Evolutionary conservation across 2,888 invertebrate species (phyloP), one percentile per base, ranked within the genome.

Genomic region (Panopea generosa): DNA sequence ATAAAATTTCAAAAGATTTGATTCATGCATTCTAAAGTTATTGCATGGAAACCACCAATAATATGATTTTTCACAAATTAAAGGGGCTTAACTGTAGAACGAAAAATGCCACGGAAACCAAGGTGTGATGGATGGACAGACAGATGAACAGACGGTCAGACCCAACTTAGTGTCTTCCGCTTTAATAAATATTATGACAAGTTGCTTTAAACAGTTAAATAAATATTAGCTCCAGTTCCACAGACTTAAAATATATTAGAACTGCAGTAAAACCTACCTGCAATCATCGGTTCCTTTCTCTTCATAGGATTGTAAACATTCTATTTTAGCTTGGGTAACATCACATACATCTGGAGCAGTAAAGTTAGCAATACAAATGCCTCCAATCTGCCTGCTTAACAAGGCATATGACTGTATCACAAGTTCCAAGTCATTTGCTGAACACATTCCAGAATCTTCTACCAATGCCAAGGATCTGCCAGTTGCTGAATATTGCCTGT

Each of bases 261-360:
- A n/a, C n/a, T n/a, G n/a, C n/a, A n/a, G n/a, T n/a, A n/a, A n/a
- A 47, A 6, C 67, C 22, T 59, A 62, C 76, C 70, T 76, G 70
- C 76, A 76, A 50, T 76, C 66, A 29, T 18, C 45, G 2, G 22
- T 49, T 26, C 26, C 43, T 71, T 63, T 1, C 63, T 22, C 0
- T 18, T 18, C 20, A 62, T 7, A n/a, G 6, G 50, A 20, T 14
- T 43, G 40, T n/a, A 33, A 33, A 67, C 77, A 77, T 20, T 53
- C 47, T 2, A 16, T 22, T 16, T 45, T 22, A n/a, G 71, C 77
- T n/a, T 4, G 24, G 14, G 43, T n/a, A 2, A 63, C 33, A 20
- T 68, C 50, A 63, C 77, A 77, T 1, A 77, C 27, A 29, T 38
- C 63, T 2, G 52, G 52, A n/a, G 40, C 20, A 18, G 27, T 2